These are phyloP conservation scores for Drosophila sechellia DNA, from an alignment of 1,140 invertebrate genomes.

Conservation along the genomic window DNA sequence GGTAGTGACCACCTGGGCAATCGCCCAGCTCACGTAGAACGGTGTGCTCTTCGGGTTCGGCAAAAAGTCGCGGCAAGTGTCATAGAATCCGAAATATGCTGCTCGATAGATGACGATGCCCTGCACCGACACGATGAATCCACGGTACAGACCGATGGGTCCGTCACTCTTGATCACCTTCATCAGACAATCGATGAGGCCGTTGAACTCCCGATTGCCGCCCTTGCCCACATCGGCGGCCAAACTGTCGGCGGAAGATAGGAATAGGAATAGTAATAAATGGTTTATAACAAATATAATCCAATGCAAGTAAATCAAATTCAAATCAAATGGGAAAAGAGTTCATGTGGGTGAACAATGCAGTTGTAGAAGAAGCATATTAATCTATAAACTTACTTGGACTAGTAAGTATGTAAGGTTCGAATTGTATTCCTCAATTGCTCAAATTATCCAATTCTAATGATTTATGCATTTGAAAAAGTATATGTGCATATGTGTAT, in stretches of 20 bases:
- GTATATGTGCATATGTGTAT: too few relatives aligned
- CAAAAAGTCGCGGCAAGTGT: conserved; percentile 92
- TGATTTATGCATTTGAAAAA: too few relatives aligned
- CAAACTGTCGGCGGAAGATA: conserved; percentile 80
- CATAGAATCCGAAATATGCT: conserved; percentile 94
- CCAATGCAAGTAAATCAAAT: too few relatives aligned
- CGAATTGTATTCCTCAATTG: too few relatives aligned
- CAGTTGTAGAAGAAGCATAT: too few relatives aligned
- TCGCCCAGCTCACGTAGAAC: conserved; percentile 85
- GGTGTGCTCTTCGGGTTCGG: conserved; percentile 93
- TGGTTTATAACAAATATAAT: too few relatives aligned
- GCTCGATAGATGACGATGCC: conserved; percentile 95
- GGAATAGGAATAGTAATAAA: neutral
- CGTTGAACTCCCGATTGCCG: conserved; percentile 92
- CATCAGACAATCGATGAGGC: conserved; percentile 92
- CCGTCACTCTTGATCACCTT: conserved; percentile 96
- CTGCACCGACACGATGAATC: conserved; percentile 96
- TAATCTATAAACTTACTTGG: too few relatives aligned
- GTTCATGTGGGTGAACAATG: too few relatives aligned
- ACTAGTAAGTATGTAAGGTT: too few relatives aligned
- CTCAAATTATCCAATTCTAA: too few relatives aligned
- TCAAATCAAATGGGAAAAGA: too few relatives aligned
- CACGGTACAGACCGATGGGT: conserved; percentile 93
- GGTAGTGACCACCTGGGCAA: conserved; percentile 91
- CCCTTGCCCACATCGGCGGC: conserved; percentile 93